Evolutionary conservation across 2,888 invertebrate genomes (phyloP).

Genomic region (Lithophane ornitopus): DNA sequence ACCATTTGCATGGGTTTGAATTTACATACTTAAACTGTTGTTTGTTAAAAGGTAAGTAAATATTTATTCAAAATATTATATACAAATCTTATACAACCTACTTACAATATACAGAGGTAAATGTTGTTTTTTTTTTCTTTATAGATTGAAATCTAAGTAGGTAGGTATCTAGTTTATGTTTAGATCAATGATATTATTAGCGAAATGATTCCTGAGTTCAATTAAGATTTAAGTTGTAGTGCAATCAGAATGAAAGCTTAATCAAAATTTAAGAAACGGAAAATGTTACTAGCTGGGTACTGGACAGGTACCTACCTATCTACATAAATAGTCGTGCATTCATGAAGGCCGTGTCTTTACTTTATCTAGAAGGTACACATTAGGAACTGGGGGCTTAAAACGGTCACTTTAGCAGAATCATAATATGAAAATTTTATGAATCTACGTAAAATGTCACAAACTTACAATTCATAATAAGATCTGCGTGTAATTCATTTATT

Average conservation of each 20-base stretch:
- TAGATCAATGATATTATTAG: neutral
- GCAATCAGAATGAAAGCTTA: neutral
- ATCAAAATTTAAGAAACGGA: neutral
- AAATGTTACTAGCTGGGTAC: neutral
- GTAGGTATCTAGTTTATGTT: neutral
- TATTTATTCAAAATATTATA: no score
- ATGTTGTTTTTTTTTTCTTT: neutral
- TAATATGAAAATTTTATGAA: no score
- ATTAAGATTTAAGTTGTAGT: neutral
- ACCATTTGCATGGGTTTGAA: neutral
- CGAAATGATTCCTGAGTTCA: neutral
- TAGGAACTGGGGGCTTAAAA: no score
- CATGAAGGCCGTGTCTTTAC: conserved; percentile 20
- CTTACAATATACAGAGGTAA: no score
- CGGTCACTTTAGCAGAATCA: no score
- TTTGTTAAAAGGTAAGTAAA: neutral
- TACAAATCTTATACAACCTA: no score
- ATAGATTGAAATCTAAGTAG: no score
- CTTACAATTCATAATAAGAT: no score
- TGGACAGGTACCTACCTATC: neutral
- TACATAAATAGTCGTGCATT: conserved; percentile 18
- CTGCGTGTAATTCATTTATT: no score
- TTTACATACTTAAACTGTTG: conserved; percentile 1
- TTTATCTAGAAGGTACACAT: conserved; percentile 24
- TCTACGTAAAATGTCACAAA: no score